phyloP scores from a whole-genome alignment of 2,113 vertebrate genomes.

The Mesoclemmys tuberculata region DNA sequence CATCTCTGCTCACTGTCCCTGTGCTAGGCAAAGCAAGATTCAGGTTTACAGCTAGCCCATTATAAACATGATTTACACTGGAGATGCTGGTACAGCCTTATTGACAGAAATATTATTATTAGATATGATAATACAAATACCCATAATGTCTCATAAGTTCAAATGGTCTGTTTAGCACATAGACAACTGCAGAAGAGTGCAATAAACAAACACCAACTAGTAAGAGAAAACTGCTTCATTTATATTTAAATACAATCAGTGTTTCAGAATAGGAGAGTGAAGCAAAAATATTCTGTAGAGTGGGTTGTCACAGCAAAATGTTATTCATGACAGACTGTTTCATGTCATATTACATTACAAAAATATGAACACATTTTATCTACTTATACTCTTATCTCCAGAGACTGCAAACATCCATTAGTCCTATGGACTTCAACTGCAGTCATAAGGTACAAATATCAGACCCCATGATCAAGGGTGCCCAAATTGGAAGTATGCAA shows the following conservation, averaged over 20 bases:
- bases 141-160: neutral
- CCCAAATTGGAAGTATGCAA: neutral
- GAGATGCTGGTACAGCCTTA: neutral
- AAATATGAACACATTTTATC: neutral
- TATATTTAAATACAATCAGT: constrained; percentile 44
- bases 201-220: neutral
- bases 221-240: constrained; percentile 29
- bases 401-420: neutral
- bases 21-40: neutral
- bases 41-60: neutral
- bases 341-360: neutral
- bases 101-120: neutral
- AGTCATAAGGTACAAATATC: neutral
- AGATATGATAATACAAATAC: neutral
- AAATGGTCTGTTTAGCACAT: neutral
- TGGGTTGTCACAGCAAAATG: constrained; percentile 43
- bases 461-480: neutral
- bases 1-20: neutral
- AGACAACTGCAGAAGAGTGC: neutral
- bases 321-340: neutral
- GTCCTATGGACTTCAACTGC: neutral
- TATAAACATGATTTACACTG: neutral
- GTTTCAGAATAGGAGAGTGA: constrained; percentile 49
- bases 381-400: neutral
- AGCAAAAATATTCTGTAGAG: neutral